phyloP scores from a whole-genome alignment of 2,113 vertebrate species.

The Cavia aperea region DNA sequence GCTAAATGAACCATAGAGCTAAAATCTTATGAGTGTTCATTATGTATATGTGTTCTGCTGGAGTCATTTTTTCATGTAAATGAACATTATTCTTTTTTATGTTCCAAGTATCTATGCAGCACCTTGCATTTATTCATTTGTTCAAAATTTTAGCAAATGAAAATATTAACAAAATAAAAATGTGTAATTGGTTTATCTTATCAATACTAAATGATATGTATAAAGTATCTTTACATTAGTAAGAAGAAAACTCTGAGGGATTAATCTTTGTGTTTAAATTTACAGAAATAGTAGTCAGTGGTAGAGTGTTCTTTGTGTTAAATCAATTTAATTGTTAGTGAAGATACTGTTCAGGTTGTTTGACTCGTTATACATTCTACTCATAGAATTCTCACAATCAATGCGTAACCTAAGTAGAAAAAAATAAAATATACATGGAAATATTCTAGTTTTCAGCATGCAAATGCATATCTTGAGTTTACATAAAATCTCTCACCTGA shows the following conservation, averaged over 20 bases:
- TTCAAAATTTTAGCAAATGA: conserved; percentile 21
- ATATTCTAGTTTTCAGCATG: background rate
- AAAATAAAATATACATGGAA: background rate
- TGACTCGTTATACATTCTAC: background rate
- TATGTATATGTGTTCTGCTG: background rate
- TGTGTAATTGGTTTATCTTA: conserved; percentile 5
- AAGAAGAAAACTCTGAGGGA: conserved; percentile 6
- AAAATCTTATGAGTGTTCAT: background rate
- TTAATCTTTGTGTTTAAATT: background rate
- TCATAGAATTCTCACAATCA: background rate
- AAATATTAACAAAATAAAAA: conserved; percentile 42
- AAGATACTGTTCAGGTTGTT: background rate
- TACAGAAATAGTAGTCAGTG: background rate
- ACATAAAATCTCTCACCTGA: background rate
- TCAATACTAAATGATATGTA: background rate
- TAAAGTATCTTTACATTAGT: background rate
- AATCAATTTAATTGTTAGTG: background rate
- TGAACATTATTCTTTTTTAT: conserved; percentile 15
- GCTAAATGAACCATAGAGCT: background rate
- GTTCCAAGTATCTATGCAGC: background rate
- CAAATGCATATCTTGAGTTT: background rate
- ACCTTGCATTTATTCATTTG: background rate
- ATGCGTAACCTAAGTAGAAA: background rate
- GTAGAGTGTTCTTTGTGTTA: background rate
- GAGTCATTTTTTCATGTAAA: background rate